Base-by-base conservation (phyloP, 2,888 invertebrate species). In the Ernsta delagoae region DNA sequence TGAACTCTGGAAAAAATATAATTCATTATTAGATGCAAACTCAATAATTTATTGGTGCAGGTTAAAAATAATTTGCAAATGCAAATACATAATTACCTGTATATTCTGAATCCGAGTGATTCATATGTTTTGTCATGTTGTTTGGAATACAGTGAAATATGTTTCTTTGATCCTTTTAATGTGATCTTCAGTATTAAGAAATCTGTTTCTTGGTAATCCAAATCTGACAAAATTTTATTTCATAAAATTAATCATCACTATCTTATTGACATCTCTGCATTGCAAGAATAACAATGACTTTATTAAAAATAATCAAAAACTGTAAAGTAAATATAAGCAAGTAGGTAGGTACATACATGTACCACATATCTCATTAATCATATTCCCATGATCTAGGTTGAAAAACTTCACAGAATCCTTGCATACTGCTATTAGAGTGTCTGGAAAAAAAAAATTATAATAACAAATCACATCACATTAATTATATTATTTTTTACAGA, bases 391-490 rank as follows among this genome's bases (percentile, higher is more conserved):
- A 12, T 72, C 69, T 50, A 80, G 66, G 70, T 80, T 71, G 69
- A 72, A 83, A 70, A 80, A 83, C 65, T 65, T 73, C 2, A 83
- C 76, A 43, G 59, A 56, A 4, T 60, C 34, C 4, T 71, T 34
- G 9, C 65, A 71, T 0, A 80, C 73, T 6, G 84, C 70, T 65
- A 86, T 82, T 9, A 88, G 50, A 12, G 71, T 75, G 67, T 82
- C 87, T 86, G 79, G 62, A 81, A 85, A 66, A 41, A 41, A 5
- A 41, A 41, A n/a, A n/a, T n/a, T n/a, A n/a, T n/a, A n/a, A n/a
- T n/a, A n/a, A n/a, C n/a, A n/a, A n/a, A n/a, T n/a, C n/a, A n/a
- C n/a, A n/a, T n/a, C n/a, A n/a, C n/a, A n/a, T n/a, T n/a, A n/a
- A n/a, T n/a, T n/a, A n/a, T n/a, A n/a, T n/a, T n/a, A n/a, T n/a